phyloP scores from a whole-genome alignment of 30 jellyfish, hydroid and myxozoan species.

The Calvadosia cruxmelitensis region DNA sequence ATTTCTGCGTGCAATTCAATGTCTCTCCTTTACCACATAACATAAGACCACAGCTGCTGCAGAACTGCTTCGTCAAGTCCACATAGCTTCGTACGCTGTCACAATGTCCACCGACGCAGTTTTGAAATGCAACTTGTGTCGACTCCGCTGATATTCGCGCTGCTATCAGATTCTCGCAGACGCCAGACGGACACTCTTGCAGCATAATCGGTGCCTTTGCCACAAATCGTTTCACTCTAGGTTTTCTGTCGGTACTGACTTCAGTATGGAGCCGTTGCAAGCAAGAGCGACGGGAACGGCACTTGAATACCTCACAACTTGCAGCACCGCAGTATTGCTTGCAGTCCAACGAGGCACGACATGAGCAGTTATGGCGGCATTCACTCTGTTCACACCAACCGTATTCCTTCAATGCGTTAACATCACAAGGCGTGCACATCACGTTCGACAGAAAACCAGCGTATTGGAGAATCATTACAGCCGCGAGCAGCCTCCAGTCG shows the following conservation, averaged over 20 bases:
- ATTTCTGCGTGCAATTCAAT: constrained; percentile 65
- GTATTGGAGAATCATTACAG: too few species aligned
- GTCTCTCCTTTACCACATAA: constrained; percentile 55
- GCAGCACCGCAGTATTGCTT: constrained; percentile 62
- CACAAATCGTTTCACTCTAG: constrained; percentile 40
- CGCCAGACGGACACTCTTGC: constrained; percentile 77
- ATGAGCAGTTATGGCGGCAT: constrained; percentile 54
- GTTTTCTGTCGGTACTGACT: constrained; percentile 15
- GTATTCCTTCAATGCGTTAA: constrained; percentile 27
- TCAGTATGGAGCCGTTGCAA: constrained; percentile 54
- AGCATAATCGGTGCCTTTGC: constrained; percentile 75
- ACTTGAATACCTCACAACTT: constrained; percentile 41
- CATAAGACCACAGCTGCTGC: constrained; percentile 59
- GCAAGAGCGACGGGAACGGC: constrained; percentile 65
- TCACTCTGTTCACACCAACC: constrained; percentile 93
- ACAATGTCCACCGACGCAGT: constrained; percentile 64
- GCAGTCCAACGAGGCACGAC: constrained; percentile 58
- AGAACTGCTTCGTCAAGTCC: constrained; percentile 67
- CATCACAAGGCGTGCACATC: constrained; percentile 36
- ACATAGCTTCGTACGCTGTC: constrained; percentile 29
- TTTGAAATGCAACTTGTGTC: constrained; percentile 50
- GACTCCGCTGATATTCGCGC: neutral
- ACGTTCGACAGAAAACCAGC: neutral
- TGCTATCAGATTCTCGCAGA: constrained; percentile 58
- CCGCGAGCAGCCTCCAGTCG: too few species aligned